Evolutionary conservation across 2,888 invertebrate genomes (phyloP).

Genomic region (Tachina grossa): DNA sequence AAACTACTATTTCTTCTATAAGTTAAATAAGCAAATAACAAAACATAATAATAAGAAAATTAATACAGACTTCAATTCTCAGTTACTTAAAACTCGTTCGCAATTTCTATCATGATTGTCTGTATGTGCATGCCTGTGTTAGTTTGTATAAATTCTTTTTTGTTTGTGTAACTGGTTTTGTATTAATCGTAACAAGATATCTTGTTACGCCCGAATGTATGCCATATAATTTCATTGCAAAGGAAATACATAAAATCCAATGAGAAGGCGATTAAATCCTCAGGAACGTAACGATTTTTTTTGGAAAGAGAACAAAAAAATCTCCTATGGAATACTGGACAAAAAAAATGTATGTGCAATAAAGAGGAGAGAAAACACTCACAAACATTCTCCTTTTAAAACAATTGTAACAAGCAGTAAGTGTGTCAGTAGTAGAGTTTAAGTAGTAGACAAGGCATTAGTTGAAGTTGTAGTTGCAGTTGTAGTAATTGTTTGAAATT

Average conservation of each 20-base stretch:
- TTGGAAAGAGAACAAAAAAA: background rate
- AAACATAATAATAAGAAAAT: background rate
- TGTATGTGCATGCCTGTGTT: background rate
- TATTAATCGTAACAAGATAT: conserved; percentile 66
- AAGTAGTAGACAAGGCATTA: background rate
- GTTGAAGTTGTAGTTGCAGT: conserved; percentile 6
- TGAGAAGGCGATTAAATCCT: conserved; percentile 65
- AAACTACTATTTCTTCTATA: no score
- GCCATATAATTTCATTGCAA: conserved; percentile 57
- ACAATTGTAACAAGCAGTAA: background rate
- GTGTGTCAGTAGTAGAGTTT: conserved; percentile 36
- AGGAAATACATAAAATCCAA: conserved; percentile 60
- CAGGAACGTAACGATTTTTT: conserved; percentile 41
- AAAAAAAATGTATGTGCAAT: conserved; percentile 21
- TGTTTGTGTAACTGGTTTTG: conserved; percentile 30
- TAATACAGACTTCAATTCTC: conserved; percentile 22
- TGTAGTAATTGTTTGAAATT: conserved; percentile 10
- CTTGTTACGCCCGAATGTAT: conserved; percentile 65
- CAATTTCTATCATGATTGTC: background rate
- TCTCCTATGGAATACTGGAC: background rate
- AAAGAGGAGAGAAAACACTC: conserved; percentile 18
- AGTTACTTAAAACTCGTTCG: conserved; percentile 1
- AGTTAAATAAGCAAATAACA: no score
- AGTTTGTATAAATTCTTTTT: background rate
- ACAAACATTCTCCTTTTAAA: background rate